Evolutionary conservation across 2,888 invertebrate genomes (phyloP).

Genomic region (Anoplius nigerrimus): DNA sequence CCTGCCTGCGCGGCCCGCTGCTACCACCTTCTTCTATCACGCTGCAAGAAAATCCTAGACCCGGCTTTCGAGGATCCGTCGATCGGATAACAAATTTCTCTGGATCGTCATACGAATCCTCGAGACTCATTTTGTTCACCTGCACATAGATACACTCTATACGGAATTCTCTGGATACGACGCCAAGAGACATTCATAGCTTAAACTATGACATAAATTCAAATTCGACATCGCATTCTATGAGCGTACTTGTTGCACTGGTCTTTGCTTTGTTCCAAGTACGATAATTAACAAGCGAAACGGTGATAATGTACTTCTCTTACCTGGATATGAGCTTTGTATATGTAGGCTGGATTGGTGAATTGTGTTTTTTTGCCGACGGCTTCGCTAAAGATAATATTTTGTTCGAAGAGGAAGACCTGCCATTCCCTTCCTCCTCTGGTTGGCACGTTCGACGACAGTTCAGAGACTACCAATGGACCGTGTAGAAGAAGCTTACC

Average conservation of each 20-base stretch:
- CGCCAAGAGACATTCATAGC: too few relatives aligned
- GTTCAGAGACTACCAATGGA: constrained; percentile 83
- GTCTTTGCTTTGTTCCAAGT: too few relatives aligned
- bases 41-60: constrained; percentile 87
- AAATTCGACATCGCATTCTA: too few relatives aligned
- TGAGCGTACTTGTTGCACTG: too few relatives aligned
- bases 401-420: constrained; percentile 98
- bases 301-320: neutral
- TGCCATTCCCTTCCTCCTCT: constrained; percentile 88
- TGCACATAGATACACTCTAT: constrained; percentile 69
- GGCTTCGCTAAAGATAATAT: constrained; percentile 96
- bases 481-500: constrained; percentile 95
- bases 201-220: too few relatives aligned
- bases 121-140: constrained; percentile 96
- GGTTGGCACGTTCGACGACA: constrained; percentile 74
- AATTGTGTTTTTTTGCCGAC: constrained; percentile 95
- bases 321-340: constrained; percentile 97
- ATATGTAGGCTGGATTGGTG: constrained; percentile 94
- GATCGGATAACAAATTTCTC: constrained; percentile 88
- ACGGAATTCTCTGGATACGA: too few relatives aligned
- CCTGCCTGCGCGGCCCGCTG: constrained; percentile 82
- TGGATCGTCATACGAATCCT: constrained; percentile 82
- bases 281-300: too few relatives aligned
- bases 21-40: constrained; percentile 71
- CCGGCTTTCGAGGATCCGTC: constrained; percentile 86